Evolutionary conservation across 2,113 vertebrate species (phyloP).

Genomic region (Chlamydotis undulata): DNA sequence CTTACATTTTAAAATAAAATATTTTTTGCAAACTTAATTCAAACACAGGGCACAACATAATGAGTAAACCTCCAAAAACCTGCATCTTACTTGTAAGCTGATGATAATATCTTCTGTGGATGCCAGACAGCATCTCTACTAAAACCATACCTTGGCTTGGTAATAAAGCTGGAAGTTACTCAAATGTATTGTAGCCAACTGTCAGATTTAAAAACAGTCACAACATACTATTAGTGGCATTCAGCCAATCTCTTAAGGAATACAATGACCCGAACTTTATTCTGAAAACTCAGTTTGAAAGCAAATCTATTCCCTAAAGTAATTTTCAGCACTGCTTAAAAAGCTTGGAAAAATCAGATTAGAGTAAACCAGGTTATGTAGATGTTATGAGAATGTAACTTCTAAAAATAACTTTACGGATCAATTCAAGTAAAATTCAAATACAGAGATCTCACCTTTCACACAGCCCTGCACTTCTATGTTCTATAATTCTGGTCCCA

Average conservation of each 20-base stretch:
- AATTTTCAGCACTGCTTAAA: slow-evolving; percentile 72
- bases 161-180: slow-evolving; percentile 61
- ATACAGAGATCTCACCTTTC: slow-evolving; percentile 57
- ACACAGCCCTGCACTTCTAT: background rate
- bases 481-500: slow-evolving; percentile 20
- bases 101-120: background rate
- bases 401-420: slow-evolving; percentile 71
- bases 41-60: background rate
- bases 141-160: slow-evolving; percentile 32
- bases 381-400: slow-evolving; percentile 71
- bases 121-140: slow-evolving; percentile 16
- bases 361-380: slow-evolving; percentile 72
- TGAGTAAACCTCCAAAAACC: slow-evolving; percentile 30
- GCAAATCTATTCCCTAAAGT: slow-evolving; percentile 75
- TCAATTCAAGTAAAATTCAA: slow-evolving; percentile 69
- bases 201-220: slow-evolving; percentile 63
- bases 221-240: slow-evolving; percentile 58
- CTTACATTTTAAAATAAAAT: background rate
- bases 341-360: slow-evolving; percentile 72
- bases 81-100: slow-evolving; percentile 10
- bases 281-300: slow-evolving; percentile 74
- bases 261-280: slow-evolving; percentile 66
- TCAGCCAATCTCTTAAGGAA: slow-evolving; percentile 67
- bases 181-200: slow-evolving; percentile 52
- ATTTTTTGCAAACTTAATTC: slow-evolving; percentile 14